Percentiles rank a stretch among this genome's conserved stretches.
Conservation (phyloP, 2,113 vertebrate species). For the Petroica traversi region DNA sequence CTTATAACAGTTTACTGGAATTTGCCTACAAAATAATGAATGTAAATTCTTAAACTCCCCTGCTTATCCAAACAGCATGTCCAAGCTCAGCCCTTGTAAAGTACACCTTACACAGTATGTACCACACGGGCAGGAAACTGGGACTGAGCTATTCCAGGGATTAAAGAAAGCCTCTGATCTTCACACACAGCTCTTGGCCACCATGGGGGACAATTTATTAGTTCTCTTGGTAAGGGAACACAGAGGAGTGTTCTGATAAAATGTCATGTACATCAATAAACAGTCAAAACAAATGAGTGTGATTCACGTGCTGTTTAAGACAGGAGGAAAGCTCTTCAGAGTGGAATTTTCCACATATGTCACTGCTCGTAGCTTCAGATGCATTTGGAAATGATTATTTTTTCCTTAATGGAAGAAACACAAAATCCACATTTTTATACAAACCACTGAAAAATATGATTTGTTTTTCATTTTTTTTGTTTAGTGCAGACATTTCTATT, state of each 20-base stretch:
- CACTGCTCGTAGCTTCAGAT: neutral
- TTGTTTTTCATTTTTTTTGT: neutral
- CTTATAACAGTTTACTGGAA: neutral
- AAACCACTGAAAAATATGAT: accelerated
- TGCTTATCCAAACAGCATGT: neutral
- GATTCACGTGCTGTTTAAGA: accelerated
- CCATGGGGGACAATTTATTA: neutral
- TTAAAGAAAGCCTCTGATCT: neutral
- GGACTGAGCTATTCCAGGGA: neutral
- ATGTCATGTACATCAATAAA: accelerated
- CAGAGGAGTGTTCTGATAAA: neutral
- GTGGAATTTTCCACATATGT: neutral
- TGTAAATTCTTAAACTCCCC: neutral
- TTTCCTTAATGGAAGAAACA: neutral
- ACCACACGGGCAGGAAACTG: neutral
- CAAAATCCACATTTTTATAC: accelerated
- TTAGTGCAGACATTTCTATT: neutral
- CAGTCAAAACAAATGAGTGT: accelerated
- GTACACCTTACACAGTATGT: accelerated
- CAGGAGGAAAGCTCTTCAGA: neutral
- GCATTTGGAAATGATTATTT: neutral
- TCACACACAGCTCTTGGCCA: neutral
- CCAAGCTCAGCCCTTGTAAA: neutral
- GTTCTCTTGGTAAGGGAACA: neutral
- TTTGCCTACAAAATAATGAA: neutral